A percentile compares a stretch with the other conserved stretches of the same genome.
These are phyloP conservation scores for Catostylus mosaicus DNA, from an alignment of 30 jellyfish, hydroid and myxozoan species.

Conservation along the genomic window DNA sequence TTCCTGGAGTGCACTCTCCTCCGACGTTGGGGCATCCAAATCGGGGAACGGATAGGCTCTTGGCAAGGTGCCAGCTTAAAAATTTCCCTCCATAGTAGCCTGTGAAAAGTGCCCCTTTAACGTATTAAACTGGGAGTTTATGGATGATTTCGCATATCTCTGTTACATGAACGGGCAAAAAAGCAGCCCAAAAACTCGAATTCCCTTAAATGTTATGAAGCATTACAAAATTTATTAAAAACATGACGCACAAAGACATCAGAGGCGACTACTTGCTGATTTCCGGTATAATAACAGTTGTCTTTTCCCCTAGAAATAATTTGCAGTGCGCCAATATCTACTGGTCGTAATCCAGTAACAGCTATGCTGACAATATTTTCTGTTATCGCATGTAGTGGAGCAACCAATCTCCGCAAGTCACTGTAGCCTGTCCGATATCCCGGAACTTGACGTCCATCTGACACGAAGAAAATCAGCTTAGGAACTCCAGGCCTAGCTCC, in stretches of 20 bases:
- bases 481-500: constrained; percentile 55
- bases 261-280: neutral
- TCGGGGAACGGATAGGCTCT: too few species aligned
- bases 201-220: too few species aligned
- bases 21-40: too few species aligned
- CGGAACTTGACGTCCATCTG: constrained; percentile 70
- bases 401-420: constrained; percentile 15
- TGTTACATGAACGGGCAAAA: too few species aligned
- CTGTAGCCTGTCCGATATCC: constrained; percentile 13
- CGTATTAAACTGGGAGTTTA: too few species aligned
- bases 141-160: too few species aligned
- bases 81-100: too few species aligned
- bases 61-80: too few species aligned
- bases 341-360: constrained; percentile 39
- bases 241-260: constrained; percentile 35
- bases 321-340: constrained; percentile 52
- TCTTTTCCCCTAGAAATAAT: constrained; percentile 26
- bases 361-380: constrained; percentile 45
- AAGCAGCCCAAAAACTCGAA: too few species aligned
- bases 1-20: too few species aligned
- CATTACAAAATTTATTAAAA: constrained; percentile 21
- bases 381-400: constrained; percentile 24
- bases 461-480: constrained; percentile 47
- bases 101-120: too few species aligned
- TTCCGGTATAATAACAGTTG: constrained; percentile 42